Base-by-base conservation (phyloP, 2,797 vertebrate genomes). In the Ceryle rudis region DNA sequence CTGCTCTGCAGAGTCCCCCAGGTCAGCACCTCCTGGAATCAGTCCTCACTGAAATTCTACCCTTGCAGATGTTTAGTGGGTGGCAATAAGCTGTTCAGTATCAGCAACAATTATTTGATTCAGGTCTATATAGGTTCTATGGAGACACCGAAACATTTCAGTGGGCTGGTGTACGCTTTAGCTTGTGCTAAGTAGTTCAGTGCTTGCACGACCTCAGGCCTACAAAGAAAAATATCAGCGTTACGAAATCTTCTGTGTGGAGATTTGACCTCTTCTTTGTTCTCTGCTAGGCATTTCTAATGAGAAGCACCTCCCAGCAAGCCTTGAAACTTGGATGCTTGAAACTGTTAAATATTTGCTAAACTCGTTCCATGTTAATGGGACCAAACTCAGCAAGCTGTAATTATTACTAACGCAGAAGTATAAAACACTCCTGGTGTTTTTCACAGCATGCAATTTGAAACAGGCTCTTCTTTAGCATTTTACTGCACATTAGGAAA, bases 391-490 rank as follows among this genome's bases (percentile, higher is more conserved):
- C 25, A 23, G 23, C 18, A n/a, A 26, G 25, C 10, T 70, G 46
- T 10, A n/a, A 39, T 22, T 35, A 16, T 22, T 22, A 51, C 42
- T 67, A 54, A 42, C 17, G 39, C 13, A 25, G 19, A 49, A 26
- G 26, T 17, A 28, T 3, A 19, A 35, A 70, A 18, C 1, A 7
- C 23, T 33, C 18, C 4, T 11, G 26, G 21, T 23, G 14, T 41
- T 31, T 19, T 28, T 21, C 41, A 37, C 1, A 15, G 25, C 28
- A 26, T 33, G 37, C 8, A 18, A 6, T 33, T 11, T n/a, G 42
- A 77, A 77, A 41, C 3, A 0, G 1, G 1, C 19, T 72, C 19
- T 33, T 58, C 81, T 64, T 28, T 44, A 52, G 21, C 39, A 10
- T 60, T 88, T 88, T n/a, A 71, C 18, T 29, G 44, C 12, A 29